These are phyloP conservation scores for Polia nebulosa DNA, from an alignment of 2,888 invertebrate genomes.

Conservation along the genomic window DNA sequence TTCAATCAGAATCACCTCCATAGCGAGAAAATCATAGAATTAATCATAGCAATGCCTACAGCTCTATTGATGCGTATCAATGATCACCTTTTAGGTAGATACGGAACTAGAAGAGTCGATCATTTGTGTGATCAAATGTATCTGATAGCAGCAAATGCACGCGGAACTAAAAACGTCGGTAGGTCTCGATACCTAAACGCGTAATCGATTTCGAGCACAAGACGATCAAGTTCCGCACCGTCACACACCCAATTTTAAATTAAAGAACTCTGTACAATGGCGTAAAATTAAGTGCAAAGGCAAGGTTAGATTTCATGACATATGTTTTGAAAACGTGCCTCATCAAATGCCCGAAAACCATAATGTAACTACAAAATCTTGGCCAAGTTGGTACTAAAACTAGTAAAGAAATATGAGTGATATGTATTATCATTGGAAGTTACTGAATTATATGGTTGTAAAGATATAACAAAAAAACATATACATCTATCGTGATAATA, in stretches of 20 bases:
- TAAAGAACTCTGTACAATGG: conserved; percentile 12
- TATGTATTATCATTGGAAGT: no score
- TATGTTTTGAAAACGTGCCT: background rate
- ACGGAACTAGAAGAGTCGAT: conserved; percentile 9
- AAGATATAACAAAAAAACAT: no score
- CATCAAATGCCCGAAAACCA: background rate
- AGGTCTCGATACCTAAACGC: conserved; percentile 11
- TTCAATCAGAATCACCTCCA: background rate
- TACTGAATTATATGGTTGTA: no score
- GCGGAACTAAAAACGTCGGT: conserved; percentile 26
- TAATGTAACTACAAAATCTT: background rate
- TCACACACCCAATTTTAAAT: conserved; percentile 19
- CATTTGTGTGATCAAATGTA: conserved; percentile 21
- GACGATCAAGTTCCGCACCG: conserved; percentile 22
- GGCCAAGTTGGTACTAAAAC: background rate
- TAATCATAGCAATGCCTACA: background rate
- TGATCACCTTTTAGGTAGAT: conserved; percentile 13
- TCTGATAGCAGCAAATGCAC: conserved; percentile 17
- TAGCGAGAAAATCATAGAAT: background rate
- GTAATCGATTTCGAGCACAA: conserved; percentile 42
- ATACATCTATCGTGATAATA: no score
- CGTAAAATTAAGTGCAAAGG: conserved; percentile 9
- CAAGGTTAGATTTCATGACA: background rate
- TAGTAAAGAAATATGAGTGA: background rate
- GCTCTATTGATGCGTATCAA: background rate